Evolutionary conservation across 1,140 invertebrate species (phyloP), one percentile per base, ranked within the genome.

Genomic region (Gryllus bimaculatus): DNA sequence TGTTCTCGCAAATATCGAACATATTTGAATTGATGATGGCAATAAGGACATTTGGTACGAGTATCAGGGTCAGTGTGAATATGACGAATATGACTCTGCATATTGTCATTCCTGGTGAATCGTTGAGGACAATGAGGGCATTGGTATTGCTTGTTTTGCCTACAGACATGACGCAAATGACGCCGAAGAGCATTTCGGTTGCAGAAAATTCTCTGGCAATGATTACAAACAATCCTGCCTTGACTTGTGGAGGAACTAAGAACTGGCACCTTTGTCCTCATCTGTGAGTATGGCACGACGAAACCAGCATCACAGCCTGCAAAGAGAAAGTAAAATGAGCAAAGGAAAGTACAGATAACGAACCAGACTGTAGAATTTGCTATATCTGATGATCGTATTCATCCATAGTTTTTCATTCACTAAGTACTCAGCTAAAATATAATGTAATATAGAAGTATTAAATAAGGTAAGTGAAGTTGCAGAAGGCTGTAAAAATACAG

Each of bases 131-230:
- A 88, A 82, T 85, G 85, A 15, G 84, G 85, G 81, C 88, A 89
- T 48, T 85, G 83, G 82, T 87, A 87, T 82, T 86, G 86, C 12
- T 87, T 86, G 20, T 84, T 80, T 79, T 86, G 84, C 8, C 87
- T 87, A 81, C 88, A 90, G 81, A 88, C 88, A 47, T 87, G 87
- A 78, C 85, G 84, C 77, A 86, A 80, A 80, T 89, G 88, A 47
- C 88, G 83, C 7, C 18, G 10, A 13, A 66, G 54, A 66, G 54
- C 54, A 66, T 66, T 10, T 10, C 54, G 54, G 54, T 66, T 66
- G 54, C 54, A 66, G 54, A 66, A 66, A 66, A 13, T 18, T 10
- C 54, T 10, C 10, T 18, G 54, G 54, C 54, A 66, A 66, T 18
- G 54, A 13, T 66, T 18, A 66, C 54, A 66, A 13, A 66, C 10